Percentiles rank a stretch among this genome's conserved stretches.
Conservation (phyloP, 2,113 vertebrate species). For the Ophthalmolycus amberensis region DNA sequence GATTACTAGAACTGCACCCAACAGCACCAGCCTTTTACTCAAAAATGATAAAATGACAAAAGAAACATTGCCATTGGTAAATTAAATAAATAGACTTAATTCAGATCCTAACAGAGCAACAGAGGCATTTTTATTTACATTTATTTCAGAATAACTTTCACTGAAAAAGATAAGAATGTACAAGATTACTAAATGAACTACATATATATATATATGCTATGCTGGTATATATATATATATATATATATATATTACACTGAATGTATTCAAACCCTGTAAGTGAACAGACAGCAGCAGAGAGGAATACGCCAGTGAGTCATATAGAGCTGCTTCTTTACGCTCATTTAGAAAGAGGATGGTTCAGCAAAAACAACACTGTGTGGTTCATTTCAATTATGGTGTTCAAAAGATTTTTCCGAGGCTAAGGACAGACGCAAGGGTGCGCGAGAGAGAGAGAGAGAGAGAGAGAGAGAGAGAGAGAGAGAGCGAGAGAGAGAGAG, state of each 20-base stretch:
- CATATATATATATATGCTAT: neutral
- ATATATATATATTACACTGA: neutral
- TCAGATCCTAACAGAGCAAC: neutral
- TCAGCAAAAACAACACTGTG: slow-evolving; percentile 29
- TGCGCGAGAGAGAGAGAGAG: slow-evolving; percentile 13
- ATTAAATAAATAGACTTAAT: neutral
- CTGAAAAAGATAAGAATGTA: too few relatives aligned
- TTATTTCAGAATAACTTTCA: neutral
- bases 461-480: slow-evolving; percentile 14
- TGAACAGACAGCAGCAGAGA: slow-evolving; percentile 20
- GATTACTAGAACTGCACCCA: neutral
- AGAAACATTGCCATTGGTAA: neutral
- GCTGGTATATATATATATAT: slow-evolving; percentile 6
- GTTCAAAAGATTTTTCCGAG: slow-evolving; percentile 31
- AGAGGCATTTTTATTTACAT: neutral
- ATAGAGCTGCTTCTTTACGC: slow-evolving; percentile 6
- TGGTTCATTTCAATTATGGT: slow-evolving; percentile 50
- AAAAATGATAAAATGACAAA: neutral
- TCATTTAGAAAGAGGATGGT: slow-evolving; percentile 39
- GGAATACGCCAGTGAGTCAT: slow-evolving; percentile 30
- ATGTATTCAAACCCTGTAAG: slow-evolving; percentile 5
- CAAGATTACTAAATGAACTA: neutral
- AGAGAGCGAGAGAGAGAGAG: slow-evolving; percentile 1
- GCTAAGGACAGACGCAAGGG: slow-evolving; percentile 21
- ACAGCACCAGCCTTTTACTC: too few relatives aligned